A percentile compares a stretch with the other conserved stretches of the same genome.
Evolutionary conservation across 2,113 vertebrate species (phyloP).

Genomic region (Pontoporia blainvillei): DNA sequence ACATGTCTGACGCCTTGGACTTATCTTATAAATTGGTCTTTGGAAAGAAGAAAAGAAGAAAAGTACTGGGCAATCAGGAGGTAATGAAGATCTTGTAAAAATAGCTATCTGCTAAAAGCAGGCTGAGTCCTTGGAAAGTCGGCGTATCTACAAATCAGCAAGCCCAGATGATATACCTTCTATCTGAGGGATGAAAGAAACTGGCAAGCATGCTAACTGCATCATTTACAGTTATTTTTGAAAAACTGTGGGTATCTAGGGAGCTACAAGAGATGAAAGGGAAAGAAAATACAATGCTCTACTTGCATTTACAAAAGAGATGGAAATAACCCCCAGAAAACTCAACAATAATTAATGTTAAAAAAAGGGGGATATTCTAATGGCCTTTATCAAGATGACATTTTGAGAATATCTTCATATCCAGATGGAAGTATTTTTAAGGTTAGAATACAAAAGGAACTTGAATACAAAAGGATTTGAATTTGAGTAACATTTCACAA

Average conservation of each 20-base stretch:
- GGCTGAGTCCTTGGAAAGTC: slow-evolving; percentile 58
- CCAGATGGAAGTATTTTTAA: slow-evolving; percentile 35
- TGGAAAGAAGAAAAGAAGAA: slow-evolving; percentile 65
- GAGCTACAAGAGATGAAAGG: slow-evolving; percentile 57
- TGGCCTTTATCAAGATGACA: background rate
- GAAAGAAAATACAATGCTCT: slow-evolving; percentile 56
- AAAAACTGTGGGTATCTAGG: slow-evolving; percentile 61
- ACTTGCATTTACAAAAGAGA: slow-evolving; percentile 46
- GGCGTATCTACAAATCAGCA: slow-evolving; percentile 67
- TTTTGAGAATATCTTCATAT: slow-evolving; percentile 9
- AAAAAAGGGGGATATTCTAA: slow-evolving; percentile 20
- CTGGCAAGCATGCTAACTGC: slow-evolving; percentile 70
- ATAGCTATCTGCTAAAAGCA: slow-evolving; percentile 68
- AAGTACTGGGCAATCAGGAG: slow-evolving; percentile 71
- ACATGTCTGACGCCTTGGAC: slow-evolving; percentile 60
- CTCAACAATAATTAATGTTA: slow-evolving; percentile 42
- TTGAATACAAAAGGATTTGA: slow-evolving; percentile 40
- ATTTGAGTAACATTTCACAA: slow-evolving; percentile 36
- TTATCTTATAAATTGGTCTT: slow-evolving; percentile 68
- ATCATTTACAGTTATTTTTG: slow-evolving; percentile 72
- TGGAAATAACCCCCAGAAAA: slow-evolving; percentile 44
- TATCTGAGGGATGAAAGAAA: slow-evolving; percentile 65
- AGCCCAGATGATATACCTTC: slow-evolving; percentile 65
- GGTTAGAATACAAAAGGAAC: slow-evolving; percentile 14
- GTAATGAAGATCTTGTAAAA: slow-evolving; percentile 75